Conservation (phyloP, 2,888 invertebrate species). For the Gasteruption jaculator region DNA sequence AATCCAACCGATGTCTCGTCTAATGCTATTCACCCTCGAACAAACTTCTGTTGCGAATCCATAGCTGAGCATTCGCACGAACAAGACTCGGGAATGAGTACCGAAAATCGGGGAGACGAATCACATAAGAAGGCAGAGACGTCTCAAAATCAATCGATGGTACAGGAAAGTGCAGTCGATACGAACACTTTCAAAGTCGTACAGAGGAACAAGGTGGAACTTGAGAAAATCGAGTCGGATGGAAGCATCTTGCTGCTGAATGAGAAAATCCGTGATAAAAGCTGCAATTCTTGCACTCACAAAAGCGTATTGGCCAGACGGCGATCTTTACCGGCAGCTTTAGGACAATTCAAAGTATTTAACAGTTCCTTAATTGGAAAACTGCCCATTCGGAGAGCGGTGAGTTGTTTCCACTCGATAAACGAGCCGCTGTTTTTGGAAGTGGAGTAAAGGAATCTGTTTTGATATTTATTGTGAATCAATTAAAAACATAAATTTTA, state of each 20-base stretch:
- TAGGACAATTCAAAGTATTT: constrained; percentile 27
- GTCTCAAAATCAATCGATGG: no score
- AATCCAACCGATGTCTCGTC: no score
- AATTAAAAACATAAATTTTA: no score
- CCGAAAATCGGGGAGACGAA: no score
- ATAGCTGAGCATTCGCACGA: constrained; percentile 27
- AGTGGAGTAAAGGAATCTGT: neutral
- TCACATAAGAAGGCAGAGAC: no score
- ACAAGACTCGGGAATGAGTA: constrained; percentile 15
- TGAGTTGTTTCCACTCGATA: constrained; percentile 21
- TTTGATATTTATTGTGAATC: no score
- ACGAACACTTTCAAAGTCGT: no score
- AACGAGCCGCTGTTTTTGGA: no score
- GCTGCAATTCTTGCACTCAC: constrained; percentile 28
- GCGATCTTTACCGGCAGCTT: constrained; percentile 36
- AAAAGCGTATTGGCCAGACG: constrained; percentile 29
- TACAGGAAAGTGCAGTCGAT: no score
- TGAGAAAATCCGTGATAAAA: constrained; percentile 20
- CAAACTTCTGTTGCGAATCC: constrained; percentile 24
- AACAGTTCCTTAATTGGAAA: constrained; percentile 29
- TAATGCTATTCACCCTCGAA: no score
- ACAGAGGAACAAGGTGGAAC: no score
- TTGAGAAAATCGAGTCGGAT: constrained; percentile 17
- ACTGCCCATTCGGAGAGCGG: constrained; percentile 32
- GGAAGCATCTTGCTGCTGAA: constrained; percentile 26